phyloP scores from a whole-genome alignment of 2,888 invertebrate species.

The Synergus laeviventris region DNA sequence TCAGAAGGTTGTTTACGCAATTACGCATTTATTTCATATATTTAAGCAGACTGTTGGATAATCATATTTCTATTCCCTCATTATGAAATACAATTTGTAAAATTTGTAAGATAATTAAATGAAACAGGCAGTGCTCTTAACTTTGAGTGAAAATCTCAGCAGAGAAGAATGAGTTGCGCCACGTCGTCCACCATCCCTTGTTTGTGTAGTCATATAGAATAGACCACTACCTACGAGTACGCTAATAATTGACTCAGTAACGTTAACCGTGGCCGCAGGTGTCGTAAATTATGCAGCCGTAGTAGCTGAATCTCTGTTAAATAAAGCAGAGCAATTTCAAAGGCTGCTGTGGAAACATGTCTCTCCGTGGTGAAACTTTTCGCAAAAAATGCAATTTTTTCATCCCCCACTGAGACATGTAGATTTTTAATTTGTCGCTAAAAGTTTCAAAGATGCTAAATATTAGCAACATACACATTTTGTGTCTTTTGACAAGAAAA shows the following conservation, averaged over 20 bases:
- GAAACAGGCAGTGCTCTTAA: background rate
- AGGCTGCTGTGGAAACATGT: background rate
- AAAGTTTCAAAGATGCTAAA: background rate
- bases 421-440: background rate
- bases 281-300: constrained; percentile 1
- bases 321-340: constrained; percentile 1
- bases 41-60: background rate
- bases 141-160: background rate
- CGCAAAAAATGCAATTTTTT: background rate
- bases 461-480: background rate
- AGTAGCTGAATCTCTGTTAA: constrained; percentile 13
- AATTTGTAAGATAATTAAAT: background rate
- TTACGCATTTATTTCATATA: background rate
- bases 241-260: constrained; percentile 17
- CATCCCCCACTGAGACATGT: background rate
- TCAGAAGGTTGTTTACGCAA: background rate
- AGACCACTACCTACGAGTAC: background rate
- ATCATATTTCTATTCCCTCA: background rate
- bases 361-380: background rate
- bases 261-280: background rate
- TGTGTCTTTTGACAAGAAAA: too few species aligned
- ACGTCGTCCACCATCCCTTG: background rate
- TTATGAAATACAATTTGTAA: background rate
- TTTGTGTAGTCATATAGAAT: background rate
- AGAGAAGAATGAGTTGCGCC: background rate